A percentile compares a stretch with the other conserved stretches of the same genome.
These are phyloP conservation scores for Falcaria lacertinaria DNA, from an alignment of 2,888 invertebrate species.

Conservation along the genomic window DNA sequence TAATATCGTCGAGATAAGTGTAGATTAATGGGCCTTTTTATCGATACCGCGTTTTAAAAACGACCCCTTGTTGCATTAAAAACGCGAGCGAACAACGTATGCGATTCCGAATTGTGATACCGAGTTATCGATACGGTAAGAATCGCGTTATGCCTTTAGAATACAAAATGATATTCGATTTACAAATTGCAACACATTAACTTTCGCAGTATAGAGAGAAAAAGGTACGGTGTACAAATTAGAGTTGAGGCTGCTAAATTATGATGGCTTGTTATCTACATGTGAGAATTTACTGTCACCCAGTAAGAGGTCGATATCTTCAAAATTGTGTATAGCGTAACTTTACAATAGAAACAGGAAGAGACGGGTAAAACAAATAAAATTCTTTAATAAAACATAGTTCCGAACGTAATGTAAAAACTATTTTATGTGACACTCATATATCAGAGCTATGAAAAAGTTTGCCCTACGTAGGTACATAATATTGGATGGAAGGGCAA, in stretches of 20 bases:
- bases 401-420: slow-evolving; percentile 4
- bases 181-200: slow-evolving; percentile 1
- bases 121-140: slow-evolving; percentile 28
- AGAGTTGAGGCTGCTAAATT: too few relatives aligned
- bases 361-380: slow-evolving; percentile 11
- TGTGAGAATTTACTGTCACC: too few relatives aligned
- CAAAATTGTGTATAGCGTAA: too few relatives aligned
- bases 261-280: too few relatives aligned
- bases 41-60: slow-evolving; percentile 51
- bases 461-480: slow-evolving; percentile 58
- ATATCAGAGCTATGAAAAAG: slow-evolving; percentile 65
- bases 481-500: slow-evolving; percentile 67
- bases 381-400: slow-evolving; percentile 8
- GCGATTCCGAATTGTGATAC: slow-evolving; percentile 65
- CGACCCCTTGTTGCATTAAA: slow-evolving; percentile 62
- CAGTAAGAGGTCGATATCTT: too few relatives aligned
- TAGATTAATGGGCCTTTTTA: slow-evolving; percentile 75
- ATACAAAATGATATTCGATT: background rate
- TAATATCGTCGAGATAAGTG: slow-evolving; percentile 73
- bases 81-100: slow-evolving; percentile 50
- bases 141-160: slow-evolving; percentile 12
- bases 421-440: slow-evolving; percentile 52
- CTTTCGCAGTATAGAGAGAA: too few relatives aligned
- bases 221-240: too few relatives aligned
- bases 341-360: too few relatives aligned